A percentile compares a stretch with the other conserved stretches of the same genome.
Evolutionary conservation across 1,140 invertebrate species (phyloP).

Genomic region (Microplitis mediator): DNA sequence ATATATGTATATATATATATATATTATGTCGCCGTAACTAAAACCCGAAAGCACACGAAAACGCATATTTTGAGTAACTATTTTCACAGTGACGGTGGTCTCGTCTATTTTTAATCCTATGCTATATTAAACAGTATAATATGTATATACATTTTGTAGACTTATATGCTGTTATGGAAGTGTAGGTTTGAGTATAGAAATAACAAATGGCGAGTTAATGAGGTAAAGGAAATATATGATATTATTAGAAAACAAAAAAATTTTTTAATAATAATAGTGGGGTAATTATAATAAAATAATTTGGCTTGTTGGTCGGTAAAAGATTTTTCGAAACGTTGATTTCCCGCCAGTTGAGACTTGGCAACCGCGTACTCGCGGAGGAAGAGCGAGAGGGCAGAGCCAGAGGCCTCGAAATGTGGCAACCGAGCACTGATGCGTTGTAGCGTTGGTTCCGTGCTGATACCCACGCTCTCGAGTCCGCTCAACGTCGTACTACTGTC

Average conservation of each 20-base stretch:
- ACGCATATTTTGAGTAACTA: constrained; percentile 48
- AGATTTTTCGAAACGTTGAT: constrained; percentile 58
- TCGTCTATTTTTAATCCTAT: constrained; percentile 47
- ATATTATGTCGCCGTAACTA: background rate
- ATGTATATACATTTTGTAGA: too few species aligned
- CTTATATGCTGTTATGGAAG: too few species aligned
- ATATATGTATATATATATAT: too few species aligned
- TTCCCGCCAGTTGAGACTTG: constrained; percentile 57
- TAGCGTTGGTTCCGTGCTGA: constrained; percentile 63
- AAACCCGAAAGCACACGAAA: constrained; percentile 9
- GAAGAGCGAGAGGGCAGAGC: constrained; percentile 34
- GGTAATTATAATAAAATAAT: too few species aligned
- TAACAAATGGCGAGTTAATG: too few species aligned
- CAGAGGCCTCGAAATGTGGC: constrained; percentile 58
- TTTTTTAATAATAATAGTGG: too few species aligned
- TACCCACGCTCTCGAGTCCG: constrained; percentile 60
- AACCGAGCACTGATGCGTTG: constrained; percentile 55
- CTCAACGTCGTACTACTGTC: constrained; percentile 19
- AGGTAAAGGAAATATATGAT: too few species aligned
- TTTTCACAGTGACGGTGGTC: constrained; percentile 45
- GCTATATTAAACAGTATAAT: too few species aligned
- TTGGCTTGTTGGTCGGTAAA: constrained; percentile 26
- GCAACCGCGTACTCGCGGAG: constrained; percentile 41
- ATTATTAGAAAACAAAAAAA: too few species aligned
- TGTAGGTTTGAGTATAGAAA: too few species aligned